Evolutionary conservation across 2,113 vertebrate species (phyloP), one percentile per base, ranked within the genome.

Genomic region (Electrona antarctica): DNA sequence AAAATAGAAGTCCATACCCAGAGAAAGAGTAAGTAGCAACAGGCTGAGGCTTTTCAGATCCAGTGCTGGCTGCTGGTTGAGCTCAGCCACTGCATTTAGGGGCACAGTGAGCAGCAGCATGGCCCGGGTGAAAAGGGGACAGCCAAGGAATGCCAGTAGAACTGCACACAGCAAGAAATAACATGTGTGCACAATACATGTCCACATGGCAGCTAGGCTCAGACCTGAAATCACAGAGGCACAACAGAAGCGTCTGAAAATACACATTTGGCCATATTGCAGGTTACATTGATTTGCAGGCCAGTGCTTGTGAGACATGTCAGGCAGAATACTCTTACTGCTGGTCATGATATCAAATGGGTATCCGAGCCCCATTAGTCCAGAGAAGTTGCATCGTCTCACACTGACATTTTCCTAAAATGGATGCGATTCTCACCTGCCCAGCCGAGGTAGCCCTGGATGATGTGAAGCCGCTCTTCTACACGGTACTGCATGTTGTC

Each of bases 61-160:
- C 7, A 96, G 78, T 48, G 93, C 91, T 0, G 86, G 78, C 64
- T 92, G 90, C 54, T 92, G 91, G 86, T 95, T 90, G 71, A 96
- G 55, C 79, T 95, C 91, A 0, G 89, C 82, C 0, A 91, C 82
- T 0, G 89, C 62, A 0, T 95, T 94, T 4, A 93, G 81, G 1
- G 88, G 4, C 0, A 96, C 93, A 0, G 88, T 73, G 71, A 96
- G 51, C 62, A 96, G 85, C 58, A 96, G 80, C 74, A 80, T 10
- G 6, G 87, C 81, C 0, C 79, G 87, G 7, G 93, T 80, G 6
- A 91, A 91, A 0, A 45, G 82, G 0, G 90, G 87, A 14, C 89
- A 90, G 28, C 86, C 92, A 74, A 95, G 90, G 78, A 95, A 95
- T 0, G 92, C 90, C 84, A 95, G 86, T 2, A 95, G 78, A 0